These are phyloP conservation scores for Oncorhynchus mykiss DNA, from an alignment of 2,113 vertebrate species.

Conservation along the genomic window DNA sequence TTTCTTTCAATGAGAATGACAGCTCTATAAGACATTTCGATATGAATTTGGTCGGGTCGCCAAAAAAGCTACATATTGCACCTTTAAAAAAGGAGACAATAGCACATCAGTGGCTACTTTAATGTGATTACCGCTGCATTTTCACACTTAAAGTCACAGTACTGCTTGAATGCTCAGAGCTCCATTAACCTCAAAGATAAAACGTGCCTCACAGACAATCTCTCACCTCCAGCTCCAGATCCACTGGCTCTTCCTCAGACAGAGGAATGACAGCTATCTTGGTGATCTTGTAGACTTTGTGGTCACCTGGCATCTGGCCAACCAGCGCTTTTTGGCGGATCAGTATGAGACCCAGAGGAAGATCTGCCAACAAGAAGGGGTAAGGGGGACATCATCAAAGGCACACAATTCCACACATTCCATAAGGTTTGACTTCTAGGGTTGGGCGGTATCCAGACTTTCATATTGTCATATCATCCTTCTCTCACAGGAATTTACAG, in stretches of 20 bases:
- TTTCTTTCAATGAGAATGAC: too few species aligned
- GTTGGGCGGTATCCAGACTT: too few species aligned
- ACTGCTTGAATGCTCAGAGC: not conserved
- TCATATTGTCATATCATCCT: too few species aligned
- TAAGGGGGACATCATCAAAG: slow-evolving; percentile 30
- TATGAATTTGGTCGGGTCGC: too few species aligned
- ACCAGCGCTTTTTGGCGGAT: slow-evolving; percentile 94
- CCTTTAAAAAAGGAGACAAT: too few species aligned
- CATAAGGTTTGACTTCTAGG: slow-evolving; percentile 53
- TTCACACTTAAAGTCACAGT: not conserved
- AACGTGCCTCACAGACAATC: not conserved
- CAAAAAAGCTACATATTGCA: too few species aligned
- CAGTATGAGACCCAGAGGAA: slow-evolving; percentile 92
- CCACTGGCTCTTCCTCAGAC: slow-evolving; percentile 92
- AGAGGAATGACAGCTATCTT: slow-evolving; percentile 94
- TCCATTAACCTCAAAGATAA: not conserved
- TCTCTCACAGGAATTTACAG: too few species aligned
- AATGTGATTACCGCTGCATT: not conserved
- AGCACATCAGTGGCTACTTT: not conserved
- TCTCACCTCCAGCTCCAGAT: slow-evolving; percentile 93
- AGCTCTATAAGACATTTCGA: too few species aligned
- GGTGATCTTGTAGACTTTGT: slow-evolving; percentile 95
- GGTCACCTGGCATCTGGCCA: slow-evolving; percentile 88
- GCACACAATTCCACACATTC: slow-evolving; percentile 59
- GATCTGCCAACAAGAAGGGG: slow-evolving; percentile 75